phyloP scores from a whole-genome alignment of 2,113 vertebrate genomes.

The Gambusia holbrooki region DNA sequence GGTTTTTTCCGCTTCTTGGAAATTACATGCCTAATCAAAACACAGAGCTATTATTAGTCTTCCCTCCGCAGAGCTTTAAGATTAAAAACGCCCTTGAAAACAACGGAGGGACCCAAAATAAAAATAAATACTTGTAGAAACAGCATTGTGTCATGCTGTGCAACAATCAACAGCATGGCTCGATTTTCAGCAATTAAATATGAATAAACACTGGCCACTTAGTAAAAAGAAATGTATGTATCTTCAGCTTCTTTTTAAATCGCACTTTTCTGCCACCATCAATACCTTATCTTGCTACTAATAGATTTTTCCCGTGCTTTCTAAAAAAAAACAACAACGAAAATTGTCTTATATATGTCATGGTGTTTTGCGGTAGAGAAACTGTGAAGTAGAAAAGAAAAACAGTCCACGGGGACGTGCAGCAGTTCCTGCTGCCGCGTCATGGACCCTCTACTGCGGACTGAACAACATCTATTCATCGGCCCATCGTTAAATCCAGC shows the following conservation, averaged over 20 bases:
- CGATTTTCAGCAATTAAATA: conserved; percentile 59
- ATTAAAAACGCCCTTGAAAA: conserved; percentile 34
- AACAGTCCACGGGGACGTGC: conserved; percentile 61
- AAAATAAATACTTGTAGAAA: conserved; percentile 36
- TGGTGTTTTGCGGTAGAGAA: neutral
- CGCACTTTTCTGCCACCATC: neutral
- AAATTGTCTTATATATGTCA: neutral
- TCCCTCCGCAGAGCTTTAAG: conserved; percentile 15
- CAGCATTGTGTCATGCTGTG: conserved; percentile 45
- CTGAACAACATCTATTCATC: conserved; percentile 39
- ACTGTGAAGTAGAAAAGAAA: conserved; percentile 19
- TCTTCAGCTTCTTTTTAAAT: neutral
- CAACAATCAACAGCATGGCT: conserved; percentile 61
- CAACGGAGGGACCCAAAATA: conserved; percentile 31
- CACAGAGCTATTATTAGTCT: conserved; percentile 24
- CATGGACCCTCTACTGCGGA: conserved; percentile 34
- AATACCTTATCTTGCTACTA: neutral
- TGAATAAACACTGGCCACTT: conserved; percentile 17
- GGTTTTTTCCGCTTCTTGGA: neutral
- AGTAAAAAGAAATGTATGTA: conserved; percentile 18
- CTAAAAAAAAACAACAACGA: too few relatives aligned
- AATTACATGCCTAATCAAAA: conserved; percentile 43
- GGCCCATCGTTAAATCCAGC: conserved; percentile 27
- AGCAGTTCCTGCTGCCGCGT: conserved; percentile 56
- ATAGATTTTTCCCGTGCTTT: too few relatives aligned